These are phyloP conservation scores for Bombyx huttoni DNA, from an alignment of 2,888 invertebrate species.

Conservation along the genomic window DNA sequence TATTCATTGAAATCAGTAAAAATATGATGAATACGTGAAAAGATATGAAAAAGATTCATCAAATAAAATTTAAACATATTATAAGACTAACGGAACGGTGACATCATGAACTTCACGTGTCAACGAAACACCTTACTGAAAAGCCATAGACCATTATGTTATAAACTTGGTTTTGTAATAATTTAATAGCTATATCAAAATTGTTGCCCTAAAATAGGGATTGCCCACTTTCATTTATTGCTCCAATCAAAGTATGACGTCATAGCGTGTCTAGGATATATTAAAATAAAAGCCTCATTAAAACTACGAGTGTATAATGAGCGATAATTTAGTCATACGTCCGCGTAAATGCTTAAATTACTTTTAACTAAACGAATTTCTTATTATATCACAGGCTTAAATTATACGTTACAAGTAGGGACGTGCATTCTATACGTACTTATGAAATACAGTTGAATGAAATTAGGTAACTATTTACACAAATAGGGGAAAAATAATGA, in stretches of 20 bases:
- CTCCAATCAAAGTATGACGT: not conserved
- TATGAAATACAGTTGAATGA: slow-evolving; percentile 54
- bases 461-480: slow-evolving; percentile 72
- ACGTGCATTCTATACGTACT: slow-evolving; percentile 69
- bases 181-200: too few species aligned
- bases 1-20: not conserved
- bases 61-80: not conserved
- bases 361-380: slow-evolving; percentile 55
- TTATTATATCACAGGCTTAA: slow-evolving; percentile 71
- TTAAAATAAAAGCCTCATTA: not conserved
- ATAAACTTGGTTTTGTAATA: not conserved
- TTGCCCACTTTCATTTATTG: not conserved
- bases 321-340: slow-evolving; percentile 13
- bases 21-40: not conserved
- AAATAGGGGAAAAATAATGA: slow-evolving; percentile 71
- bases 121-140: not conserved
- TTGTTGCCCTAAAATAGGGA: not conserved
- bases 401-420: slow-evolving; percentile 63
- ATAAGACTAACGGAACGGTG: not conserved
- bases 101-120: not conserved
- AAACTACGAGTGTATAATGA: not conserved
- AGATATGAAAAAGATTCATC: not conserved
- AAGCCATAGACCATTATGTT: not conserved
- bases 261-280: not conserved
- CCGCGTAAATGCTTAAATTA: slow-evolving; percentile 43